phyloP scores from a whole-genome alignment of 2,113 vertebrate species.

The Solea solea region DNA sequence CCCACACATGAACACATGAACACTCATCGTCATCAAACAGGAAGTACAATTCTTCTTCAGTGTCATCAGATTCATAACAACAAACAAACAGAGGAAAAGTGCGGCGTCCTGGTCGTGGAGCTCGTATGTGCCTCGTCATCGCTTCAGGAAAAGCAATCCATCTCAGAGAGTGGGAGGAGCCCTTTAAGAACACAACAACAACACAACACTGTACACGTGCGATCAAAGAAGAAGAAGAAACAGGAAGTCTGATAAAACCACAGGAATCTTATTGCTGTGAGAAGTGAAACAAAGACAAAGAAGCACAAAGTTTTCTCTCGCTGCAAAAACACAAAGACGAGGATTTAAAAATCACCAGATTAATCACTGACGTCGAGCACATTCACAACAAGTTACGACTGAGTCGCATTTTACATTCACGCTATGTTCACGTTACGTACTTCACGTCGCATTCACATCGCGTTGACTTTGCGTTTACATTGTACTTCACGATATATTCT shows the following conservation, averaged over 20 bases:
- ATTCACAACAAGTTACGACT: too few species aligned
- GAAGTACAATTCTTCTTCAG: neutral
- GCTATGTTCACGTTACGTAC: too few species aligned
- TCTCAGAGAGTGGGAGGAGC: conserved; percentile 29
- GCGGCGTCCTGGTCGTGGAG: neutral
- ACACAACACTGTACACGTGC: neutral
- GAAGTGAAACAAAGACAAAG: conserved; percentile 23
- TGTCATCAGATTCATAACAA: neutral
- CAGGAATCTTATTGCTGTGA: conserved; percentile 40
- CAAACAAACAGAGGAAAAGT: neutral
- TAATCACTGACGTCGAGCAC: neutral
- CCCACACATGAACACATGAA: too few species aligned
- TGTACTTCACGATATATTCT: too few species aligned
- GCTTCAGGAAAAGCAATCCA: conserved; percentile 8
- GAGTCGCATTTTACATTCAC: too few species aligned
- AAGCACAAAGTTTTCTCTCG: conserved; percentile 23
- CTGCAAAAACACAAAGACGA: too few species aligned
- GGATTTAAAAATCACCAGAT: neutral
- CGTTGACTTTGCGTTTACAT: too few species aligned
- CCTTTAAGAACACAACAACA: conserved; percentile 25
- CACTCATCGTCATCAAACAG: neutral
- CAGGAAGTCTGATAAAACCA: neutral
- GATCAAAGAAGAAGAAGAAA: neutral
- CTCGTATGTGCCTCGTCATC: conserved; percentile 28
- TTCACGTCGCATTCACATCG: too few species aligned